Conservation (phyloP, 2,113 vertebrate genomes). For the Podarcis raffonei region DNA sequence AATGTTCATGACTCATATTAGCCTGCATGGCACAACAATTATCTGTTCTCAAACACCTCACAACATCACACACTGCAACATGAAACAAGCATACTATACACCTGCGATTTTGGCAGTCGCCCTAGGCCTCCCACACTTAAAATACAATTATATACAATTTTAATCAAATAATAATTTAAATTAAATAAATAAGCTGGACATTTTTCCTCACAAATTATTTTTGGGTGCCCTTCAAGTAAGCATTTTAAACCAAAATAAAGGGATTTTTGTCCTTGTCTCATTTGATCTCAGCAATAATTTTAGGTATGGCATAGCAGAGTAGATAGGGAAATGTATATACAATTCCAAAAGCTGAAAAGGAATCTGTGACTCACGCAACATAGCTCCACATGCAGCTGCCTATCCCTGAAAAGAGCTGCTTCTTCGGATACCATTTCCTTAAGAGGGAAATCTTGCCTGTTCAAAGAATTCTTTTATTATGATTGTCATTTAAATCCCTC, state of each 20-base stretch:
- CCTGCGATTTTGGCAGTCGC: background rate
- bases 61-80: background rate
- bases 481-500: background rate
- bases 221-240: slow-evolving; percentile 23
- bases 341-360: slow-evolving; percentile 29
- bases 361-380: slow-evolving; percentile 26
- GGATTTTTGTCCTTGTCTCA: slow-evolving; percentile 18
- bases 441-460: slow-evolving; percentile 38
- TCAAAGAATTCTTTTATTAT: slow-evolving; percentile 4
- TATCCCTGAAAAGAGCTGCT: slow-evolving; percentile 16
- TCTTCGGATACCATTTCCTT: slow-evolving; percentile 44
- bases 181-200: slow-evolving; percentile 23
- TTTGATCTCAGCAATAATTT: slow-evolving; percentile 38
- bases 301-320: slow-evolving; percentile 31
- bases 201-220: slow-evolving; percentile 9
- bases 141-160: slow-evolving; percentile 25
- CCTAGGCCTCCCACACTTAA: background rate
- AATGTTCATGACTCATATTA: no score
- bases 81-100: background rate
- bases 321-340: slow-evolving; percentile 30
- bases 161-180: slow-evolving; percentile 56
- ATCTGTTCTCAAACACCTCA: no score
- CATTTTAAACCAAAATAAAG: slow-evolving; percentile 31
- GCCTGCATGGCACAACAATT: no score
- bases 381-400: background rate